These are phyloP conservation scores for Toxotes lorentzi DNA, from an alignment of 2,797 vertebrate species.

Conservation along the genomic window DNA sequence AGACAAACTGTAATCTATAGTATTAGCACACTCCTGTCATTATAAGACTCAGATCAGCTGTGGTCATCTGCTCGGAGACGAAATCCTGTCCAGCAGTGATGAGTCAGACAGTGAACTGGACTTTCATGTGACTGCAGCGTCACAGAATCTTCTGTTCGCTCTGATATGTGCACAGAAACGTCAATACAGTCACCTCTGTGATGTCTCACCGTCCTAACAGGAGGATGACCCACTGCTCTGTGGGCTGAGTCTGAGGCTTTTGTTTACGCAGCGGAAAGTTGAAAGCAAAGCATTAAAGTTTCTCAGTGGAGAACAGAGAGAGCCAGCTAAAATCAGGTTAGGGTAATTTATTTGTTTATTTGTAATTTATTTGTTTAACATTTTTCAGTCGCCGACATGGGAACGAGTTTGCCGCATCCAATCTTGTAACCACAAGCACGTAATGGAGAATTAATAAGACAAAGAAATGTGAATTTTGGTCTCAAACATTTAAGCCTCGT, in stretches of 20 bases:
- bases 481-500: constrained; percentile 25
- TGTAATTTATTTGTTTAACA: constrained; percentile 18
- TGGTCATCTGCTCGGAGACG: background rate
- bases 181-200: background rate
- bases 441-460: constrained; percentile 33
- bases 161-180: constrained; percentile 15
- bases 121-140: constrained; percentile 28
- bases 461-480: constrained; percentile 49
- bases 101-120: constrained; percentile 33
- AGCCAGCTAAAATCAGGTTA: background rate
- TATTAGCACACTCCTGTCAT: background rate
- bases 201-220: constrained; percentile 14
- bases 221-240: background rate
- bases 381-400: constrained; percentile 51
- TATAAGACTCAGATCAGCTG: constrained; percentile 4
- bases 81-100: constrained; percentile 4
- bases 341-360: constrained; percentile 30
- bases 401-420: constrained; percentile 39
- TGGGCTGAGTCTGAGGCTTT: background rate
- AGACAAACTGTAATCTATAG: background rate
- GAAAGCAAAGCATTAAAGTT: background rate
- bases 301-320: background rate
- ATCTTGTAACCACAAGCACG: constrained; percentile 36
- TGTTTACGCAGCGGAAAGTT: constrained; percentile 19
- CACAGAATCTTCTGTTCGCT: constrained; percentile 9